Percentiles rank a stretch among this genome's conserved stretches.
Evolutionary conservation across 2,113 vertebrate species (phyloP).

Genomic region (Gymnogyps californianus): DNA sequence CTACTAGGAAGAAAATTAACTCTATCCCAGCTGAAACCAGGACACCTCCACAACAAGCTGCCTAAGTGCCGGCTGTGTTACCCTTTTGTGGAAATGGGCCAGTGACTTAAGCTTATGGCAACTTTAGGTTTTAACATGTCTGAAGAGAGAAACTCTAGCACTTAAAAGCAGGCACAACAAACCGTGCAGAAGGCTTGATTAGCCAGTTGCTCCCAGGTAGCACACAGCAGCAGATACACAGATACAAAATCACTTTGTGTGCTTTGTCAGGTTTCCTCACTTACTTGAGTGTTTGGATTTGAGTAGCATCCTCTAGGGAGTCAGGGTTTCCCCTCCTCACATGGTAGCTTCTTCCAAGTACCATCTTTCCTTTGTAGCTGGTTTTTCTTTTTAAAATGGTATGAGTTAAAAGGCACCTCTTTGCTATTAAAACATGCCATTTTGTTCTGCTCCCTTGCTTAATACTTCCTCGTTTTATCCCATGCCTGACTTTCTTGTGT

Average conservation of each 20-base stretch:
- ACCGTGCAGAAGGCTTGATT: background rate
- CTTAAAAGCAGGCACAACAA: background rate
- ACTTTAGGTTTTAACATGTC: no score
- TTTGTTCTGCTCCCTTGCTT: background rate
- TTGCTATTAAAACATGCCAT: accelerated
- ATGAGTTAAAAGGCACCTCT: background rate
- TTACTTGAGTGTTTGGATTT: accelerated
- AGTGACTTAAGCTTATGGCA: accelerated
- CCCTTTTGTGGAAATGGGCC: background rate
- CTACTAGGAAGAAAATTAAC: no score
- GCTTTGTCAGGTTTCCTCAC: no score
- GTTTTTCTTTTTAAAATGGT: background rate
- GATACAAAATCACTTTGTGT: accelerated
- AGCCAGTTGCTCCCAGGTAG: background rate
- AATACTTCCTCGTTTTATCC: background rate
- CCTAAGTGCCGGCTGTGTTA: background rate
- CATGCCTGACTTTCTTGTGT: background rate
- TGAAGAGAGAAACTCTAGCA: accelerated
- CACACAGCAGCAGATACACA: accelerated
- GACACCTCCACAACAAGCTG: background rate
- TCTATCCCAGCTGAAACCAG: no score
- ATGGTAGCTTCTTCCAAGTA: accelerated
- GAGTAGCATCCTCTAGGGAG: accelerated
- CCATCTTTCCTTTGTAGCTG: no score
- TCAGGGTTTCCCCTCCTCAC: background rate